Evolutionary conservation across 2,113 vertebrate species (phyloP), one percentile per base, ranked within the genome.

Genomic region (Bubo scandiacus): DNA sequence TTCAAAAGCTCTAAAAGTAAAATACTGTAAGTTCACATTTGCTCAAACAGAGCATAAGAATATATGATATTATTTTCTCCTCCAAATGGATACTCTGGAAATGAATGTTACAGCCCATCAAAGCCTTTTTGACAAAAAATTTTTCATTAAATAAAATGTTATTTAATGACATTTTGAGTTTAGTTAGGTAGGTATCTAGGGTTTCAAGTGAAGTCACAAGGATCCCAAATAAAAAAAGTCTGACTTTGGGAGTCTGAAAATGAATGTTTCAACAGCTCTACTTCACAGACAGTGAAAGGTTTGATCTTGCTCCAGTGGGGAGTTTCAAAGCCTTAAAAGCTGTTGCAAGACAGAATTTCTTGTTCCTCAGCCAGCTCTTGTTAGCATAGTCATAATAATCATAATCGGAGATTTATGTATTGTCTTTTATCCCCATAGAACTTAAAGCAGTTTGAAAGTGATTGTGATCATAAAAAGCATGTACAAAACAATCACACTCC

Each of bases 331-430:
- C 51, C 75, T 79, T 82, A 90, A 55, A 73, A 40, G 54, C 67
- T 86, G 67, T 88, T 90, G 36, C 49, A 88, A 97, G 88, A 58
- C 58, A 80, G 45, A 89, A 87, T 95, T 90, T 73, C 58, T 73
- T 92, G 67, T 86, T 94, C 63, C 45, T 80, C 67, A 86, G 79
- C 86, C 96, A 95, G 75, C 21, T 68, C 79, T 86, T 80, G 45
- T 78, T 92, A 94, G 36, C 71, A 73, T 22, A 73, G 58, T 66
- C 82, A 78, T 88, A 93, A 96, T 86, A 95, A 86, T 51, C 71
- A 93, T 88, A 94, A 92, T 79, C 74, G 68, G 81, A 96, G 92
- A 94, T 93, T 94, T 86, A 92, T 88, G 59, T 29, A 73, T 49
- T n/a, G 58, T 36, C 80, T 96, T 90, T 82, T 73, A 92, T 86